Conservation (phyloP, 2,797 vertebrate species). For the Synanceia verrucosa region DNA sequence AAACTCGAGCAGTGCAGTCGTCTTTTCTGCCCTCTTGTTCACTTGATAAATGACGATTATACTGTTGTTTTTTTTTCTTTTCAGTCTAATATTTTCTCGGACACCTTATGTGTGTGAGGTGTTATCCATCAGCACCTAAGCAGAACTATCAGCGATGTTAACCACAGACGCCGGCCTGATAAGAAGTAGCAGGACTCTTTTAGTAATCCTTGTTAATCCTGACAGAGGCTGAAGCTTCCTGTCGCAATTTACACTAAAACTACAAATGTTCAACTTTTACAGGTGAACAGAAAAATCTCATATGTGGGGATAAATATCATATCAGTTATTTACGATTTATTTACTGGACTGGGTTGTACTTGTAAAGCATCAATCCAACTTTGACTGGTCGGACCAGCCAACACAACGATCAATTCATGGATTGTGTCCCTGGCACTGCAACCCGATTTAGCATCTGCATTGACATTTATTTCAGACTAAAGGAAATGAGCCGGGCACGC, state of each 20-base stretch:
- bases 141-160: conserved; percentile 52
- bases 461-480: conserved; percentile 54
- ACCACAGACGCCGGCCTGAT: conserved; percentile 66
- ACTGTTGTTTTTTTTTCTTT: background rate
- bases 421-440: conserved; percentile 56
- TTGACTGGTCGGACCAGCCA: conserved; percentile 61
- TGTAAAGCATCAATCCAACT: conserved; percentile 30
- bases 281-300: conserved; percentile 18
- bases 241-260: conserved; percentile 18
- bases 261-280: conserved; percentile 52
- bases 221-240: conserved; percentile 54
- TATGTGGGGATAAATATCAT: background rate
- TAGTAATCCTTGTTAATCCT: conserved; percentile 82
- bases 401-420: conserved; percentile 56
- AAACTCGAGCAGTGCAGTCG: background rate
- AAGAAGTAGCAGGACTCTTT: conserved; percentile 76
- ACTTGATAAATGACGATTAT: background rate
- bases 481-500: conserved; percentile 68
- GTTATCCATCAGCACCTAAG: conserved; percentile 31
- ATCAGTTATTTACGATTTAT: conserved; percentile 11
- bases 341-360: conserved; percentile 24
- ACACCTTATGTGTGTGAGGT: conserved; percentile 10
- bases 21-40: background rate
- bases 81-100: background rate
- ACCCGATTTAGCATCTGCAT: conserved; percentile 64